Evolutionary conservation across 2,113 vertebrate species (phyloP), one percentile per base, ranked within the genome.

Genomic region (Dendrocopos noguchii): DNA sequence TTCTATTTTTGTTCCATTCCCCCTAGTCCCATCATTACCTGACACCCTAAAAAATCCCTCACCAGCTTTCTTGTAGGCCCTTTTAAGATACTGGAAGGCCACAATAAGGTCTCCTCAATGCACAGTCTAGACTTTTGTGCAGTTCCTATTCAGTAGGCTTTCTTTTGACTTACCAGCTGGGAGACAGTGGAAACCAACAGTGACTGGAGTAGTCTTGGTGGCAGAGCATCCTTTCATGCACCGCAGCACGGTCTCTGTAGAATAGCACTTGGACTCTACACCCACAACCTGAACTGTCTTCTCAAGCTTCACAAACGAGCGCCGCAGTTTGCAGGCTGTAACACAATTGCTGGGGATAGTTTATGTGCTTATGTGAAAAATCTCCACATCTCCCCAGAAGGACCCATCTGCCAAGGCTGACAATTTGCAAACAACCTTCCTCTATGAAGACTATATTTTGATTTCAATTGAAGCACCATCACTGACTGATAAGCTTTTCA

Each of bases 121-220:
- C 56, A 67, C 29, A n/a, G 22, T 3, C 36, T 52, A 15, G 7
- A 7, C 5, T 29, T 56, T 5, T 17, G 21, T 73, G 28, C 57
- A 52, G 55, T 47, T 81, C 11, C n/a, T 66, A 5, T 13, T 34
- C 25, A 6, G 31, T 3, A 33, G 60, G n/a, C 33, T 67, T 57
- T 57, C 31, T 70, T 18, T 16, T 14, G 34, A 61, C 97, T 98
- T 91, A 98, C 98, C 96, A 55, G 75, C 56, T 60, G 98, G 86
- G 57, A 97, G 27, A 33, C 98, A 98, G 95, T 98, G 98, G 97
- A 97, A 98, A 68, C 97, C 97, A 24, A 98, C 88, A 29, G 94
- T 96, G 72, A 97, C 95, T 1, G 91, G 46, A 25, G 95, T 82
- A 61, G 96, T 97, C 63, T 77, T 95, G 31, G 96, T 91, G 42